Evolutionary conservation across 2,113 vertebrate genomes (phyloP).

Genomic region (Chitala chitala): DNA sequence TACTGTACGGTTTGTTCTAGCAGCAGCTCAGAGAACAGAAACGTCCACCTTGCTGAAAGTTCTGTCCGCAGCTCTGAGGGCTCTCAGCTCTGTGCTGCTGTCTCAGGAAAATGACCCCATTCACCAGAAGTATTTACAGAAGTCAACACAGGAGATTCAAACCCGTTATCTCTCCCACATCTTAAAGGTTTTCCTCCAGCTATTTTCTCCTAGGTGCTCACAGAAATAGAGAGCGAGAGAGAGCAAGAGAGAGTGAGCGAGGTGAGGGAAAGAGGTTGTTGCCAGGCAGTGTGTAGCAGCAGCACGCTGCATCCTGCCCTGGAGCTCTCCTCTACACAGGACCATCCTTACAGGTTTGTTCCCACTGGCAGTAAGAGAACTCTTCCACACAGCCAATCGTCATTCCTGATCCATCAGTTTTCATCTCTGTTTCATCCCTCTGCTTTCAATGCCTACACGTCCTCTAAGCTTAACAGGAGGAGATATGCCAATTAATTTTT

Average conservation of each 20-base stretch:
- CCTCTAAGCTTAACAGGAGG: too few relatives aligned
- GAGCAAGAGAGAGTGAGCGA: conserved; percentile 30
- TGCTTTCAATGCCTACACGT: not conserved
- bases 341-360: not conserved
- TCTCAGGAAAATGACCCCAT: not conserved
- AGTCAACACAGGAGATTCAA: not conserved
- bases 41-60: not conserved
- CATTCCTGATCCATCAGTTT: not conserved
- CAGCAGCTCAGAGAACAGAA: not conserved
- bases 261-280: not conserved
- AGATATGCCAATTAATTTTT: too few relatives aligned
- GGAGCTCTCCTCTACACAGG: not conserved
- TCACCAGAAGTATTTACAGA: not conserved
- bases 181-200: conserved; percentile 2
- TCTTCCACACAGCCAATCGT: not conserved
- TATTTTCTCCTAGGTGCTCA: conserved; percentile 25
- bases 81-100: not conserved
- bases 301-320: conserved; percentile 11
- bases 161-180: conserved; percentile 20
- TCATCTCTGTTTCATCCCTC: not conserved
- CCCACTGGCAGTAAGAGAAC: conserved; percentile 4
- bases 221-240: conserved; percentile 26
- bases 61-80: not conserved
- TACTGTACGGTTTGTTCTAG: not conserved
- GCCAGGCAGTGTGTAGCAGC: conserved; percentile 17